Evolutionary conservation across 2,113 vertebrate species (phyloP).

Genomic region (Oophaga pumilio): DNA sequence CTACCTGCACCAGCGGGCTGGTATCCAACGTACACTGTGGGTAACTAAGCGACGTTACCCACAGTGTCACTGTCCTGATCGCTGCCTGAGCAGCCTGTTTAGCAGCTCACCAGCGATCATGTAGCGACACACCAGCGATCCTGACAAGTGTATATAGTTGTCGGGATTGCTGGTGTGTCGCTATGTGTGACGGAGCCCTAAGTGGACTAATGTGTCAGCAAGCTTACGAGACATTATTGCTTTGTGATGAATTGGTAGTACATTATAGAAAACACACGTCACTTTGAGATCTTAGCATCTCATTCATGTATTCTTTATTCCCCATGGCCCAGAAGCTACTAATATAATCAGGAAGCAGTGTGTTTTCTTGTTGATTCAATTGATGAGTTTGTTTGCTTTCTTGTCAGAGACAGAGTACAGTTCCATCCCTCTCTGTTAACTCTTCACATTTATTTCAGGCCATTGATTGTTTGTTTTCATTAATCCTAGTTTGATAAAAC

Average conservation of each 20-base stretch:
- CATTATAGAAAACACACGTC: conserved; percentile 1
- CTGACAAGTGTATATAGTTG: too few relatives aligned
- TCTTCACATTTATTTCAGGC: conserved; percentile 52
- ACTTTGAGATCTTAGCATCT: conserved; percentile 34
- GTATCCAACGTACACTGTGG: too few relatives aligned
- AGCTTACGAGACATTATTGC: not conserved
- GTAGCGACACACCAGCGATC: too few relatives aligned
- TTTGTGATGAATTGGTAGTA: conserved; percentile 1
- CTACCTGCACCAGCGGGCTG: too few relatives aligned
- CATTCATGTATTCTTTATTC: conserved; percentile 48
- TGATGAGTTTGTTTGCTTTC: conserved; percentile 23
- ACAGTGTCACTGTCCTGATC: too few relatives aligned
- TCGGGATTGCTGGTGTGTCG: too few relatives aligned
- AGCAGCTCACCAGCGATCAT: too few relatives aligned
- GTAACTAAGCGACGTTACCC: too few relatives aligned
- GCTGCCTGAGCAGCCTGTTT: too few relatives aligned
- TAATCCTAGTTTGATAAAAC: conserved; percentile 34
- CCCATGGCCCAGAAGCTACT: conserved; percentile 24
- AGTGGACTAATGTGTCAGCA: not conserved
- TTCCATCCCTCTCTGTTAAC: conserved; percentile 32
- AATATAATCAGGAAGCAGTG: conserved; percentile 38
- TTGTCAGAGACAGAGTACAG: conserved; percentile 4
- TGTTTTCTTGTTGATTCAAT: conserved; percentile 16
- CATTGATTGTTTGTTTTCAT: conserved; percentile 53
- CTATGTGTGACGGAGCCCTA: too few relatives aligned